These are phyloP conservation scores for Teleogryllus oceanicus DNA, from an alignment of 2,888 invertebrate species.

Conservation along the genomic window DNA sequence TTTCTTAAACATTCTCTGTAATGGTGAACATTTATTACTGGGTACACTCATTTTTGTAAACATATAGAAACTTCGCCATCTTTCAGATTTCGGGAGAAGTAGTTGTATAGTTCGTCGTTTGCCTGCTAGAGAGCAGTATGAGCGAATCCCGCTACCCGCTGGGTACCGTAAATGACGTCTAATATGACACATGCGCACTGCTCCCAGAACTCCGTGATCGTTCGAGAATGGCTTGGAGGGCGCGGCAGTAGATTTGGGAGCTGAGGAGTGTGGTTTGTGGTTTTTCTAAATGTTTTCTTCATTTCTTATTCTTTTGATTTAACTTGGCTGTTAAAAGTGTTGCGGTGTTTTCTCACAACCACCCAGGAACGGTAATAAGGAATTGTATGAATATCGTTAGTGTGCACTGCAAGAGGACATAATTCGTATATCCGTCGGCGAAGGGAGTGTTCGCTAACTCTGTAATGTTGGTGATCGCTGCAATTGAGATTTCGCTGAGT, in stretches of 20 bases:
- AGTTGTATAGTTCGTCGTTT: not conserved
- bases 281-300: not conserved
- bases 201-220: conserved; percentile 2
- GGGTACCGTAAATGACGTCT: conserved; percentile 18
- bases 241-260: conserved; percentile 12
- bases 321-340: not conserved
- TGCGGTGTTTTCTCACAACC: not conserved
- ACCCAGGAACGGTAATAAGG: not conserved
- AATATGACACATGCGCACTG: conserved; percentile 10
- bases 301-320: not conserved
- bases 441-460: conserved; percentile 6
- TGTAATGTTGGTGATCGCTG: conserved; percentile 18
- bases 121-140: not conserved
- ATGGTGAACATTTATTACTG: too few relatives aligned
- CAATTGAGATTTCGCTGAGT: conserved; percentile 1
- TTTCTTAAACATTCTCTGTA: too few relatives aligned
- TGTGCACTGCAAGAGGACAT: conserved; percentile 9
- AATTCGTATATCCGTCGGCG: conserved; percentile 7
- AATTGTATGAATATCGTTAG: conserved; percentile 1
- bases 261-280: conserved; percentile 1
- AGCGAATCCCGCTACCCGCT: not conserved
- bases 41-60: too few relatives aligned
- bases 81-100: too few relatives aligned
- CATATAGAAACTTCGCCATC: too few relatives aligned
- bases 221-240: conserved; percentile 18